These are phyloP conservation scores for Oxyteleia sp. DNA, from an alignment of 2,888 invertebrate genomes.

Conservation along the genomic window DNA sequence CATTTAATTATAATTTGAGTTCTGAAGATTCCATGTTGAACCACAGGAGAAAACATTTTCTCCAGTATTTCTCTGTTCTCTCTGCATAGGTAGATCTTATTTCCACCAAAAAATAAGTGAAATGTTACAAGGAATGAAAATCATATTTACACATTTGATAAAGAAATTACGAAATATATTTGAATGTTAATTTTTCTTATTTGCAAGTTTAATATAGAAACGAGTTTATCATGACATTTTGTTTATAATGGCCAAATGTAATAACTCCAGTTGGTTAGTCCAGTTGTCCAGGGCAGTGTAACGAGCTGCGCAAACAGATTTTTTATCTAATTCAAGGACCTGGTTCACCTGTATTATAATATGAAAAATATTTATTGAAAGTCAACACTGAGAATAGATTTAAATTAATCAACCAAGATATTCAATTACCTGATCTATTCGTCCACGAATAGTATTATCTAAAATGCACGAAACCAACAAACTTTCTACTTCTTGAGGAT, in stretches of 20 bases:
- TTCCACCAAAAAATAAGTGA: too few relatives aligned
- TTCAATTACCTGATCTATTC: conserved; percentile 95
- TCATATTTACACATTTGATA: conserved; percentile 25
- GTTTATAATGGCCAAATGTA: conserved; percentile 96
- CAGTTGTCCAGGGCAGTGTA: conserved; percentile 98
- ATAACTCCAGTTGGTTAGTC: conserved; percentile 95
- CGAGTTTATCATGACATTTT: conserved; percentile 93
- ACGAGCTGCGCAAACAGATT: conserved; percentile 94
- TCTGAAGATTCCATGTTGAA: too few relatives aligned
- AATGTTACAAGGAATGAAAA: too few relatives aligned
- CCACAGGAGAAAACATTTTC: too few relatives aligned
- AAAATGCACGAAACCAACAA: conserved; percentile 98
- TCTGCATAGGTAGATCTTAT: too few relatives aligned
- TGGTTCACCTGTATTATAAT: conserved; percentile 94
- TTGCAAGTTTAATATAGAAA: conserved; percentile 42
- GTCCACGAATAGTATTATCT: conserved; percentile 96
- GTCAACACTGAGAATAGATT: too few relatives aligned
- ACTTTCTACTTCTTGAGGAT: too few relatives aligned
- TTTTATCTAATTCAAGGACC: conserved; percentile 95
- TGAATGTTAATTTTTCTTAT: conserved; percentile 36
- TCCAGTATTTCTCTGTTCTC: too few relatives aligned
- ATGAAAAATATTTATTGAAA: too few relatives aligned
- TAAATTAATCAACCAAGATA: too few relatives aligned
- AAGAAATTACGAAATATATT: conserved; percentile 67
- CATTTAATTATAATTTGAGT: too few relatives aligned